A percentile compares a stretch with the other conserved stretches of the same genome.
These are phyloP conservation scores for Loris lydekkerianus DNA, from an alignment of 2,797 vertebrate species.

Conservation along the genomic window DNA sequence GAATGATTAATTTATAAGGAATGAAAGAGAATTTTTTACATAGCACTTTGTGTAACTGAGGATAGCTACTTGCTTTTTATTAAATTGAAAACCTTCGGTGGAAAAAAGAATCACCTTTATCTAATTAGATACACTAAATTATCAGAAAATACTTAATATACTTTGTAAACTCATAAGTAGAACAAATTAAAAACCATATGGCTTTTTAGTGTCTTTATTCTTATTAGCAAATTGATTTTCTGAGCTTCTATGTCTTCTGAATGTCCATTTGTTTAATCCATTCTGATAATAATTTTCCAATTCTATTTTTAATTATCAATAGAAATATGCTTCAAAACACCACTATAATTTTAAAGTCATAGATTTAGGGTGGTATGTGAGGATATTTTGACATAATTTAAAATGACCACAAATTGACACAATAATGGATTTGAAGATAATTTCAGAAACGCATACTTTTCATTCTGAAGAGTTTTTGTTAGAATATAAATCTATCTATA, in stretches of 20 bases:
- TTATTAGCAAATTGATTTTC: slow-evolving; percentile 26
- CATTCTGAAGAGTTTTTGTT: slow-evolving; percentile 28
- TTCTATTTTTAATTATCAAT: slow-evolving; percentile 22
- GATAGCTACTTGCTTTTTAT: slow-evolving; percentile 31
- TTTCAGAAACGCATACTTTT: slow-evolving; percentile 61
- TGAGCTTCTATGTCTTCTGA: not conserved
- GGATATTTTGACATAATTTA: slow-evolving; percentile 37
- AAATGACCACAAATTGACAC: slow-evolving; percentile 51
- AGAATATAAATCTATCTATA: not conserved
- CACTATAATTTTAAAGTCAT: not conserved
- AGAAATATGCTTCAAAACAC: slow-evolving; percentile 20
- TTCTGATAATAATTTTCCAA: slow-evolving; percentile 45
- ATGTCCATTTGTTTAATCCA: not conserved
- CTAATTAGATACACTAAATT: slow-evolving; percentile 24
- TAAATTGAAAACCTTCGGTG: not conserved
- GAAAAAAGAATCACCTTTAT: slow-evolving; percentile 27
- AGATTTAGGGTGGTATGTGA: not conserved
- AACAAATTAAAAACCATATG: not conserved
- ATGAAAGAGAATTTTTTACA: slow-evolving; percentile 20
- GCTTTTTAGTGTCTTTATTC: not conserved
- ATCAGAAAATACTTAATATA: slow-evolving; percentile 11
- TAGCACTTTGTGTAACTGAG: not conserved
- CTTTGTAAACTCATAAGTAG: slow-evolving; percentile 25
- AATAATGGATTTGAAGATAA: slow-evolving; percentile 32
- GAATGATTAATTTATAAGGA: slow-evolving; percentile 53